Evolutionary conservation across 1,140 invertebrate species (phyloP).

Genomic region (Bombus pascuorum): DNA sequence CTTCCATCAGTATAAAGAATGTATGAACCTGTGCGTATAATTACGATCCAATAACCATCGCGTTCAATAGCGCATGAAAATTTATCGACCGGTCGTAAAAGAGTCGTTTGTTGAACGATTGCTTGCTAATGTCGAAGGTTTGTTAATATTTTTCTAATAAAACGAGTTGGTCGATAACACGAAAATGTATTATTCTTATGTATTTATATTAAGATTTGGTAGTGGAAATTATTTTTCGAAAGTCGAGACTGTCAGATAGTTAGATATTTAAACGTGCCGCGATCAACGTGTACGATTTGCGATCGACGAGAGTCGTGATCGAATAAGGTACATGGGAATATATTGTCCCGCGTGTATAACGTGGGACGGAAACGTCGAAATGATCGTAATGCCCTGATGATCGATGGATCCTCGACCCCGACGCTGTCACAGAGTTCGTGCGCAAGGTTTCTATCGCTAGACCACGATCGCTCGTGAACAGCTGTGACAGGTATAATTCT

Average conservation of each 20-base stretch:
- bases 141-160: not conserved
- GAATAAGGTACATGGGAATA: constrained; percentile 70
- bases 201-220: not conserved
- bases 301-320: constrained; percentile 61
- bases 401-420: constrained; percentile 52
- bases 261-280: constrained; percentile 2
- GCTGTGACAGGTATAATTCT: constrained; percentile 34
- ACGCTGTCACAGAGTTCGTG: constrained; percentile 23
- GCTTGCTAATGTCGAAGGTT: not conserved
- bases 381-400: constrained; percentile 54
- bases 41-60: constrained; percentile 8
- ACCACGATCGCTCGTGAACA: constrained; percentile 31
- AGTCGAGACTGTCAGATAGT: not conserved
- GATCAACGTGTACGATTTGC: constrained; percentile 63
- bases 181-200: not conserved
- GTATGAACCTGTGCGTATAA: constrained; percentile 1
- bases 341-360: constrained; percentile 61
- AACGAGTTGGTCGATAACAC: not conserved
- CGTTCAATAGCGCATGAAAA: constrained; percentile 36
- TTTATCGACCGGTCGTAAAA: constrained; percentile 12
- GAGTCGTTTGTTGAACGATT: not conserved
- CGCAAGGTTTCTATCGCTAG: constrained; percentile 28
- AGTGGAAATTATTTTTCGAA: not conserved
- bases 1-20: not conserved
- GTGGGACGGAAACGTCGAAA: constrained; percentile 58